Base-by-base conservation (phyloP, 2,888 invertebrate species). In the Tenodera sinensis region DNA sequence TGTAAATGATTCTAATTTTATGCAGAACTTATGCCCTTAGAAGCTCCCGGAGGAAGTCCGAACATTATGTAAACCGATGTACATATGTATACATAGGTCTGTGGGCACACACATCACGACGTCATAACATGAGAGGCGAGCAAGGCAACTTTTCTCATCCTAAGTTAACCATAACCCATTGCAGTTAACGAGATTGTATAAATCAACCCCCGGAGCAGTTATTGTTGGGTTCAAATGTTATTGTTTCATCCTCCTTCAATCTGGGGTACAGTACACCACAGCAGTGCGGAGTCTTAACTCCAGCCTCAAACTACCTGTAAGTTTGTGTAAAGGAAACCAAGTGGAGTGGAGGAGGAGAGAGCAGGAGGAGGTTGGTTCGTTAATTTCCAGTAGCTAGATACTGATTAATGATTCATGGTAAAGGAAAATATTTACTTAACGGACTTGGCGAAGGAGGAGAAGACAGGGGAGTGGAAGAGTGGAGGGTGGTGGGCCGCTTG, bases 371-470 rank as follows among this genome's bases (percentile, higher is more conserved):
- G n/a, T 71, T 81, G 86, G 87, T 87, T 87, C 87, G 87, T 87
- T 87, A 87, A 87, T 87, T 87, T 87, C 87, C 87, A 87, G 87
- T 87, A 82, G 87, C 87, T 87, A 87, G 87, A 87, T 87, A 87
- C 87, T 87, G 87, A 87, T 87, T 87, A 87, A 87, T 87, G 87
- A 87, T 87, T 87, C 87, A 87, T 87, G 82, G 87, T 87, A 30
- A 87, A 87, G 87, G 87, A 87, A 87, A 87, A 87, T 87, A 87
- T 87, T 87, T 87, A 87, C 87, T 87, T 83, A 34, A 87, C 87
- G 87, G 87, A 87, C 87, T 87, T 87, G 87, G 87, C 34, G 34
- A n/a, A 28, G 87, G 83, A 83, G 87, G 28, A 87, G 83, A 71
- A 71, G 54, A 71, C 54, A 20, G 54, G 54, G 20, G 54, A 71